These are phyloP conservation scores for Styela plicata DNA, from an alignment of 23 tunicate genomes.

Conservation along the genomic window DNA sequence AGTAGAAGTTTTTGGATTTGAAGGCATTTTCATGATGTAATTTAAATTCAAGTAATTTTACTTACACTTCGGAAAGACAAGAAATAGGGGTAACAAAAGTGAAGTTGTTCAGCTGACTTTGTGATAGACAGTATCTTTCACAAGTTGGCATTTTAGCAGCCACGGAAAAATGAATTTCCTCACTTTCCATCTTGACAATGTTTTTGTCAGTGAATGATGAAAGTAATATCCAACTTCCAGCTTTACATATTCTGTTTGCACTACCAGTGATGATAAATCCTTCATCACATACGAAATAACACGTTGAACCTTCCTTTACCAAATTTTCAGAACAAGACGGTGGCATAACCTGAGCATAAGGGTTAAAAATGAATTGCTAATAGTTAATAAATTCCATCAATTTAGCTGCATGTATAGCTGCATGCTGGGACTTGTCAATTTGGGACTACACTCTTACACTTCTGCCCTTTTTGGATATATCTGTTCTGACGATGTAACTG, in stretches of 20 bases:
- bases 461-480: too few relatives aligned
- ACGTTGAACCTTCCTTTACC: slow-evolving; percentile 43
- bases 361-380: too few relatives aligned
- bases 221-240: slow-evolving; percentile 53
- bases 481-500: too few relatives aligned
- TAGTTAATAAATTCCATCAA: too few relatives aligned
- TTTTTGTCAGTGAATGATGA: not conserved
- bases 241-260: slow-evolving; percentile 27
- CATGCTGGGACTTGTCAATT: too few relatives aligned
- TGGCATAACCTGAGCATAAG: too few relatives aligned
- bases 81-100: slow-evolving; percentile 27
- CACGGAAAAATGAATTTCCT: not conserved
- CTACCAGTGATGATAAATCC: slow-evolving; percentile 23
- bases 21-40: too few relatives aligned
- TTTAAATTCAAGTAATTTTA: not conserved
- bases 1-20: too few relatives aligned
- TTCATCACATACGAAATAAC: slow-evolving; percentile 41
- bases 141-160: slow-evolving; percentile 44
- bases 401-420: too few relatives aligned
- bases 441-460: too few relatives aligned
- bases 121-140: slow-evolving; percentile 46
- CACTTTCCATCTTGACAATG: not conserved
- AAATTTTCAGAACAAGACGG: slow-evolving; percentile 37
- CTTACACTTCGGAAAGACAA: slow-evolving; percentile 1
- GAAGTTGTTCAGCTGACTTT: not conserved